A percentile compares a stretch with the other conserved stretches of the same genome.
These are phyloP conservation scores for Harpagus bidentatus DNA, from an alignment of 2,113 vertebrate genomes.

Conservation along the genomic window DNA sequence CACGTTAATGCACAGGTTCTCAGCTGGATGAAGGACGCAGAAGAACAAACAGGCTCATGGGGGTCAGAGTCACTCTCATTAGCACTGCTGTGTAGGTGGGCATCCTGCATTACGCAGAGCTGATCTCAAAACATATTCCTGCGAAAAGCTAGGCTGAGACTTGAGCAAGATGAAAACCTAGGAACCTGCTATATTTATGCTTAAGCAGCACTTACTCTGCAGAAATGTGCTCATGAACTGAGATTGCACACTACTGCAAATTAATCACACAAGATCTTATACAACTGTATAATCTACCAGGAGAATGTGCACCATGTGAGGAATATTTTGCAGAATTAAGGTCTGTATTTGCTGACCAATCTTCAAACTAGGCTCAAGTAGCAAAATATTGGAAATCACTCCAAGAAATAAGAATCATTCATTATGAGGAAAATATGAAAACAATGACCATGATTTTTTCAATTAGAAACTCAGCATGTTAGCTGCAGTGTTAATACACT, in stretches of 20 bases:
- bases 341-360: neutral
- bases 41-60: neutral
- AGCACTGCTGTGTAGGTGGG: neutral
- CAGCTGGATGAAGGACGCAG: neutral
- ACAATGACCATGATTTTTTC: neutral
- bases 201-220: neutral
- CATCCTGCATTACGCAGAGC: neutral
- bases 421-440: neutral
- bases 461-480: neutral
- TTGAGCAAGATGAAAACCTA: neutral
- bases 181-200: neutral
- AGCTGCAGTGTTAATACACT: neutral
- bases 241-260: neutral
- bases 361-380: neutral
- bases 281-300: neutral
- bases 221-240: neutral
- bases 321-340: neutral
- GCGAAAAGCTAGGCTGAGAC: neutral
- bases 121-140: neutral
- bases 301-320: neutral
- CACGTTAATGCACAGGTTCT: neutral
- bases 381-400: neutral
- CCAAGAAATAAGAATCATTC: neutral
- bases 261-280: neutral
- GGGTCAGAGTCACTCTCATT: neutral